A percentile compares a stretch with the other conserved stretches of the same genome.
phyloP scores from a whole-genome alignment of 1,140 invertebrate genomes.

The Daktulosphaira vitifoliae region DNA sequence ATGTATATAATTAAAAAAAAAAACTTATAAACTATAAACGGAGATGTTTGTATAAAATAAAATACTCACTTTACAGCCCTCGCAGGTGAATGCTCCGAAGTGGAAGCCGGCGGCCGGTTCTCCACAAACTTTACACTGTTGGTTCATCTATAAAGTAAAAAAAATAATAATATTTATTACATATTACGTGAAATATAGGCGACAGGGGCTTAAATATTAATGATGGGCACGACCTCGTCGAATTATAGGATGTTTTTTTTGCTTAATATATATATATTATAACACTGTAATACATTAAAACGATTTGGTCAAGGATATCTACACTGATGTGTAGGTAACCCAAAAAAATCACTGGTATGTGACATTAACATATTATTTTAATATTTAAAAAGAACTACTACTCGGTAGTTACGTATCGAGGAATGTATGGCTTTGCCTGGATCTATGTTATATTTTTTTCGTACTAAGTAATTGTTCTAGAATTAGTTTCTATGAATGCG shows the following conservation, averaged over 20 bases:
- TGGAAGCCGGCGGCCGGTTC: conserved; percentile 93
- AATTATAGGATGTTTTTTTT: too few relatives aligned
- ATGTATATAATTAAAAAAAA: too few relatives aligned
- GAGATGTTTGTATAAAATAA: not conserved
- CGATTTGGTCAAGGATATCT: conserved; percentile 18
- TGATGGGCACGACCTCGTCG: not conserved
- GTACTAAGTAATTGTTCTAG: too few relatives aligned
- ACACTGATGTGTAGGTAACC: not conserved
- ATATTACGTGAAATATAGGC: not conserved
- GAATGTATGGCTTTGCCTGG: too few relatives aligned
- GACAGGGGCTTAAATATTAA: too few relatives aligned
- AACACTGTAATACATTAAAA: not conserved
- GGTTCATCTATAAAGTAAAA: conserved; percentile 73
- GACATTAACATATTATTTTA: conserved; percentile 12
- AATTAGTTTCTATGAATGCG: too few relatives aligned
- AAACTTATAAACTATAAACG: too few relatives aligned
- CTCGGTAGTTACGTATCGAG: too few relatives aligned
- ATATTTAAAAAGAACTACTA: not conserved
- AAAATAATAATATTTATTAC: conserved; percentile 38
- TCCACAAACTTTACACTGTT: conserved; percentile 88
- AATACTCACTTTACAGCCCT: conserved; percentile 87
- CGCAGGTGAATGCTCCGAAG: conserved; percentile 93
- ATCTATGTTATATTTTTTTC: too few relatives aligned
- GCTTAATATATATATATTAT: too few relatives aligned
- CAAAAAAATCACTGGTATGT: not conserved